Percentiles rank a stretch among this genome's conserved stretches.
Conservation (phyloP, 2,797 vertebrate genomes). For the Sebastes glaucus region DNA sequence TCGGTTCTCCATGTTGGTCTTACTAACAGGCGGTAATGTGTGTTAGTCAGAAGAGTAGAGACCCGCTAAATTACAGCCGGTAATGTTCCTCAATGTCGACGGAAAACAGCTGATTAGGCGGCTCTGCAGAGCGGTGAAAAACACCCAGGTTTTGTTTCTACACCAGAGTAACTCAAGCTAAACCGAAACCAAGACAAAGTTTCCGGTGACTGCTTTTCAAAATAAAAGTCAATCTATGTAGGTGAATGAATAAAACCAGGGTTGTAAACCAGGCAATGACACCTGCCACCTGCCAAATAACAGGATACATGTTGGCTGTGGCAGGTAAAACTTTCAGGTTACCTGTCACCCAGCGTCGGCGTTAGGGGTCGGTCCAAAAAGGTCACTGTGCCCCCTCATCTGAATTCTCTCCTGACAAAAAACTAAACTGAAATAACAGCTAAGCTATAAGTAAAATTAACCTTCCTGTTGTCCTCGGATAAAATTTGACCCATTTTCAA, state of each 20-base stretch:
- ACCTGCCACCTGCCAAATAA: too few species aligned
- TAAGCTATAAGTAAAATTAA: too few species aligned
- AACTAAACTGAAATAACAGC: too few species aligned
- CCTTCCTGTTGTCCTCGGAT: too few species aligned
- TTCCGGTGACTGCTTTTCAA: constrained; percentile 21
- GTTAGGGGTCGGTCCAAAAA: too few species aligned
- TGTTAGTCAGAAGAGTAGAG: rapidly evolving
- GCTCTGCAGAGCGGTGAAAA: not conserved
- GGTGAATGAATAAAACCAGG: not conserved
- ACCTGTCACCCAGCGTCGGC: too few species aligned
- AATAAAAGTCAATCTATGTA: constrained; percentile 12
- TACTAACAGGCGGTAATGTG: not conserved
- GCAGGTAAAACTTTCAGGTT: too few species aligned
- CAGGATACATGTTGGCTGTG: too few species aligned
- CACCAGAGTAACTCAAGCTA: rapidly evolving
- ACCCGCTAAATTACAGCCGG: rapidly evolving
- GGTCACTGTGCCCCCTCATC: too few species aligned
- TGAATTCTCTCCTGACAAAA: too few species aligned
- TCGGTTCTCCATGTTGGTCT: constrained; percentile 61
- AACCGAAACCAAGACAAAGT: rapidly evolving
- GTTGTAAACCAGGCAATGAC: too few species aligned
- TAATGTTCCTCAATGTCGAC: not conserved
- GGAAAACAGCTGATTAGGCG: not conserved
- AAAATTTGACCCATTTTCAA: too few species aligned
- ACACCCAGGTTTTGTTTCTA: constrained; percentile 50